phyloP scores from a whole-genome alignment of 1,140 invertebrate genomes.

The Drosophila subobscura region DNA sequence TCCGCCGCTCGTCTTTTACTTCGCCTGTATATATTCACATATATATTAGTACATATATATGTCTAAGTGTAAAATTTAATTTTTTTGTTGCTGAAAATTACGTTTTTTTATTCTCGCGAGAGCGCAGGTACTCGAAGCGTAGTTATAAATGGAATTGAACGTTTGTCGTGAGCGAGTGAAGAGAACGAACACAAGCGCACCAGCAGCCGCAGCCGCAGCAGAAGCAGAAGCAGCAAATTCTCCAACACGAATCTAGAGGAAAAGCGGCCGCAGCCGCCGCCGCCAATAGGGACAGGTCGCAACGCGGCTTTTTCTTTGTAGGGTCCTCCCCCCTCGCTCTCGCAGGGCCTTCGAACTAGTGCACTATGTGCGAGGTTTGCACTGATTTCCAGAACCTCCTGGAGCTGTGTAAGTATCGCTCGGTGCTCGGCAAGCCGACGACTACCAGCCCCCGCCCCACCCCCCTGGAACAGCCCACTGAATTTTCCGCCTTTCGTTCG shows the following conservation, averaged over 20 bases:
- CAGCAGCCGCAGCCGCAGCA: slow-evolving; percentile 30
- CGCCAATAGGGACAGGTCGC: slow-evolving; percentile 8
- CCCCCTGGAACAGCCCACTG: slow-evolving; percentile 2
- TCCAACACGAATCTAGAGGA: slow-evolving; percentile 19
- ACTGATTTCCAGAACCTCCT: slow-evolving; percentile 74
- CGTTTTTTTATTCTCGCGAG: slow-evolving; percentile 55
- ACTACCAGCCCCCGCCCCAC: slow-evolving; percentile 4
- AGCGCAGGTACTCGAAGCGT: slow-evolving; percentile 50
- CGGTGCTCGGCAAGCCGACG: slow-evolving; percentile 39
- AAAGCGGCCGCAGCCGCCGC: slow-evolving; percentile 19
- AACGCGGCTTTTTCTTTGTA: slow-evolving; percentile 13
- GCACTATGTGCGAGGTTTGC: slow-evolving; percentile 71
- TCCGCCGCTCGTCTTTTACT: slow-evolving; percentile 36
- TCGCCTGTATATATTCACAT: slow-evolving; percentile 47
- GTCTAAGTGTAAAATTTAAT: slow-evolving; percentile 46
- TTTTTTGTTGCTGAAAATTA: slow-evolving; percentile 61
- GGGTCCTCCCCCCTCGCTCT: no score
- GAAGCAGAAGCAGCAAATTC: no score
- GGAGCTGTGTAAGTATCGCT: slow-evolving; percentile 69
- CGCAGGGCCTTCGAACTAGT: slow-evolving; percentile 10
- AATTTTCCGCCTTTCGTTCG: slow-evolving; percentile 5
- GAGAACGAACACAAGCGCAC: slow-evolving; percentile 60
- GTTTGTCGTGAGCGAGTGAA: slow-evolving; percentile 56
- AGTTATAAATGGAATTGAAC: slow-evolving; percentile 75
- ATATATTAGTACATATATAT: slow-evolving; percentile 49